phyloP scores from a whole-genome alignment of 2,888 invertebrate species.

The Cotesia congregata region DNA sequence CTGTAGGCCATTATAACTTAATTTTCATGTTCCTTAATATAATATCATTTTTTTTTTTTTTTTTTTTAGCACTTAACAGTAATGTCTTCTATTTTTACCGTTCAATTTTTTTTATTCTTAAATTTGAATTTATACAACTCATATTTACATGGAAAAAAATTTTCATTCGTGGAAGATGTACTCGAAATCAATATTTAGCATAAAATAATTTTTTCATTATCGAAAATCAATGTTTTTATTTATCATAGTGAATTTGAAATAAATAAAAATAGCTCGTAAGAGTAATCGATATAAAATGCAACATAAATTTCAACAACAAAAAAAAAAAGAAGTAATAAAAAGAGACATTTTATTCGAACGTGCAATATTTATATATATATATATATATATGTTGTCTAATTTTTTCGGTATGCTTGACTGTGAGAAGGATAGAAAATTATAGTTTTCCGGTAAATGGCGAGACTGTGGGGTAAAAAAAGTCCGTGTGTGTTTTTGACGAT shows the following conservation, averaged over 20 bases:
- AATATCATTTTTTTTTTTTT: not conserved
- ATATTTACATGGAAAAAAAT: too few relatives aligned
- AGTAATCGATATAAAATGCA: not conserved
- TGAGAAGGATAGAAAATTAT: not conserved
- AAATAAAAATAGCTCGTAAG: not conserved
- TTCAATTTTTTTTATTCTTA: too few relatives aligned
- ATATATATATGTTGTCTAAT: not conserved
- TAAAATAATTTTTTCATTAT: not conserved
- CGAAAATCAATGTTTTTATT: not conserved
- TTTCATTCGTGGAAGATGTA: too few relatives aligned
- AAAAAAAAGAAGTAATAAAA: too few relatives aligned
- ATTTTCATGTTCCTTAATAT: not conserved
- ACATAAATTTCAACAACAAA: not conserved
- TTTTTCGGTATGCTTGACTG: not conserved
- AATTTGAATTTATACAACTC: too few relatives aligned
- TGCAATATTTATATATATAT: not conserved
- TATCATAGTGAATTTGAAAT: not conserved
- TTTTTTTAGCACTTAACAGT: not conserved
- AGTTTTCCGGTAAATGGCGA: not conserved
- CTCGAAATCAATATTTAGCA: not conserved
- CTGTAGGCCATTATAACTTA: not conserved
- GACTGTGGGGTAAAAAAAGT: constrained; percentile 22
- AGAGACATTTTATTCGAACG: not conserved
- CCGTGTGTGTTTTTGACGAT: constrained; percentile 10
- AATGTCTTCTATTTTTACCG: not conserved